Conservation (phyloP, 2,797 vertebrate genomes). For the Tadarida brasiliensis region DNA sequence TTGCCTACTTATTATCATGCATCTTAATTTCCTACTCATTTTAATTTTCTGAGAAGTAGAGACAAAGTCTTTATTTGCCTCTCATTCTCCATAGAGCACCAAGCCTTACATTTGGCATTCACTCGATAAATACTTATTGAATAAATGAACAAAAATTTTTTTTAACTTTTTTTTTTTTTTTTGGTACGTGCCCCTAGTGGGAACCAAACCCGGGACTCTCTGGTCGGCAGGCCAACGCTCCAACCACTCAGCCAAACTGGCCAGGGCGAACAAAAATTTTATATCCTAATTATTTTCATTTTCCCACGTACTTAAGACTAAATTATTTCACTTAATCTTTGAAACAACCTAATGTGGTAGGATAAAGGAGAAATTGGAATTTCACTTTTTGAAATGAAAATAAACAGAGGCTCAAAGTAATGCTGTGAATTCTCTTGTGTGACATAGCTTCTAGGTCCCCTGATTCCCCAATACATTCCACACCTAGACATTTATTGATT, state of each 20-base stretch:
- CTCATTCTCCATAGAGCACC: background rate
- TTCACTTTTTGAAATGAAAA: constrained; percentile 40
- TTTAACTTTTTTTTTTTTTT: no score
- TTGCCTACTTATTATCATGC: background rate
- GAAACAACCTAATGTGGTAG: background rate
- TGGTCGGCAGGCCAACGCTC: no score
- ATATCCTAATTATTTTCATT: background rate
- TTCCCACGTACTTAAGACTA: background rate
- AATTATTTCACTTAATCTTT: background rate
- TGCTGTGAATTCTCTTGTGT: background rate
- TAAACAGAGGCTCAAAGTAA: background rate
- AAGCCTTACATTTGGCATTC: background rate
- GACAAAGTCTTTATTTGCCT: background rate
- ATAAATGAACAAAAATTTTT: constrained; percentile 10
- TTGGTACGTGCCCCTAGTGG: no score
- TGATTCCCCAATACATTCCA: background rate
- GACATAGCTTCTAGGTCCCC: background rate
- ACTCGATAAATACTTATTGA: background rate
- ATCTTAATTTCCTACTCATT: background rate
- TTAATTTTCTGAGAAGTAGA: background rate
- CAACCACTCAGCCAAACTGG: no score
- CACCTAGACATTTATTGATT: background rate
- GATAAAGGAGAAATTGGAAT: background rate
- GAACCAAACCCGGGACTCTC: no score
- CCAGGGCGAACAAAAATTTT: background rate